Evolutionary conservation across 2,113 vertebrate genomes (phyloP).

Genomic region (Muntiacus muntjak): DNA sequence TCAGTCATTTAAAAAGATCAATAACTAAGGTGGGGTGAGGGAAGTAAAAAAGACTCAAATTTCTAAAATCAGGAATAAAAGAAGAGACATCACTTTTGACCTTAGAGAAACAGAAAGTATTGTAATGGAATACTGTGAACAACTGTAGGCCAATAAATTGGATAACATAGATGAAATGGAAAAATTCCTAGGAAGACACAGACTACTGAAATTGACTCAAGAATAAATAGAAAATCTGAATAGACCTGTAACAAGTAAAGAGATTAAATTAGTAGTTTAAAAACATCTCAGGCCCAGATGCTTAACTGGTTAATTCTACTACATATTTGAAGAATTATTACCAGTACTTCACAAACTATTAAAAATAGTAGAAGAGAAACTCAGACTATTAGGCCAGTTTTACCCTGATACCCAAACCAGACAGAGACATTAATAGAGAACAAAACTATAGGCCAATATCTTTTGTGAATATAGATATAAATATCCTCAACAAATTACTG

Average conservation of each 20-base stretch:
- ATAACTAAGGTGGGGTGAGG: background rate
- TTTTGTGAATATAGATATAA: background rate
- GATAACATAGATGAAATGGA: background rate
- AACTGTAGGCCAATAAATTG: background rate
- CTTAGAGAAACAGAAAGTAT: background rate
- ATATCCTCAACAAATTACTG: background rate
- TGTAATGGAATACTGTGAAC: background rate
- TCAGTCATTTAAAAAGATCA: background rate
- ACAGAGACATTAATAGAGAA: background rate
- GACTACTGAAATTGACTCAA: background rate
- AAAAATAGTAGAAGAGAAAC: background rate
- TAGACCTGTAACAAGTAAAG: background rate
- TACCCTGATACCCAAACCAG: background rate
- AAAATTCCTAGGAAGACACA: background rate
- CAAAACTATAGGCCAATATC: background rate
- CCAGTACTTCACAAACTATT: background rate
- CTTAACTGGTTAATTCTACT: background rate
- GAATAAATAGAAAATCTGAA: background rate
- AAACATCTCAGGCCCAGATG: background rate
- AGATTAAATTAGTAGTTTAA: background rate
- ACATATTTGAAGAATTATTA: background rate
- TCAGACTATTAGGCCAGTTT: background rate
- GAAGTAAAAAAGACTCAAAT: background rate
- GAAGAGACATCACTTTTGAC: background rate
- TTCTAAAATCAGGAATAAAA: background rate